These are phyloP conservation scores for Rhodeus uyekii DNA, from an alignment of 2,797 vertebrate genomes.

Conservation along the genomic window DNA sequence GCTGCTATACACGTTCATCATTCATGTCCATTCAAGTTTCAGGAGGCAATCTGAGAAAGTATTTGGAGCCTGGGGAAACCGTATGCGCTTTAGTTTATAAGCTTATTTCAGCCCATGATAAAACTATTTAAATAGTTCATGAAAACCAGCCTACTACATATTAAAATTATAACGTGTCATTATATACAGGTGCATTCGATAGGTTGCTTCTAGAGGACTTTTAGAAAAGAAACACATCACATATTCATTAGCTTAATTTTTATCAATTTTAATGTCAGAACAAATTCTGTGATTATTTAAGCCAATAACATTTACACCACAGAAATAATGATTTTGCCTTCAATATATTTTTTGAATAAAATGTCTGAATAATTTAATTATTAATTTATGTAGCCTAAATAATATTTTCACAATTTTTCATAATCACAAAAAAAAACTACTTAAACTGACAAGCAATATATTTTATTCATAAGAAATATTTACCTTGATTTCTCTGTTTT, in stretches of 20 bases:
- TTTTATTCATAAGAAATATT: no score
- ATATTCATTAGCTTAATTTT: background rate
- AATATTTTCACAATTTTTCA: background rate
- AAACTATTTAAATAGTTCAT: slow-evolving; percentile 1
- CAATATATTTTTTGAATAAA: background rate
- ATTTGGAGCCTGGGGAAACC: slow-evolving; percentile 38
- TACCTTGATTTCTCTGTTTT: no score
- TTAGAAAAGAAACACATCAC: background rate
- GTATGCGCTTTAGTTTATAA: slow-evolving; percentile 22
- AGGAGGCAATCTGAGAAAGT: slow-evolving; percentile 39
- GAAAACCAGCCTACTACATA: background rate
- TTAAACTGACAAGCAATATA: background rate
- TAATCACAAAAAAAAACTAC: background rate
- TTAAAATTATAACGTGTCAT: background rate
- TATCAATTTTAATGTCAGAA: no score
- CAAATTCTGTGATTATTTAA: background rate
- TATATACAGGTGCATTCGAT: background rate
- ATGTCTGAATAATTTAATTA: background rate
- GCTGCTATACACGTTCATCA: slow-evolving; percentile 5
- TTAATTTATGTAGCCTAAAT: background rate
- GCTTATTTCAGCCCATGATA: slow-evolving; percentile 26
- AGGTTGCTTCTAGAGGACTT: no score
- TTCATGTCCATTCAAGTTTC: slow-evolving; percentile 55
- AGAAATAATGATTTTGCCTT: background rate
- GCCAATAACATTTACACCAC: background rate